These are phyloP conservation scores for Pantherophis guttatus DNA, from an alignment of 2,113 vertebrate species.

Conservation along the genomic window DNA sequence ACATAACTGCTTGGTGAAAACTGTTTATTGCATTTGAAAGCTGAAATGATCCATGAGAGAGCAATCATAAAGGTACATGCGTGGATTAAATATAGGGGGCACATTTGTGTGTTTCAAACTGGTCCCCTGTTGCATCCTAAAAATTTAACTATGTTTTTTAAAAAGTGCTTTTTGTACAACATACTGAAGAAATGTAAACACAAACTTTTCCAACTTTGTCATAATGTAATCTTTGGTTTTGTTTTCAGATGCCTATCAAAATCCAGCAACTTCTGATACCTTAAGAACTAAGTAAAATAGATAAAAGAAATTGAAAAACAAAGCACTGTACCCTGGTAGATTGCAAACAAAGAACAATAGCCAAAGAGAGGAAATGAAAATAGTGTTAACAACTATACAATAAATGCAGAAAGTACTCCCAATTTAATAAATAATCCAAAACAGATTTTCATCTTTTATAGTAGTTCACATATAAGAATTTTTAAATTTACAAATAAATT, in stretches of 20 bases:
- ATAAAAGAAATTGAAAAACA: constrained; percentile 1
- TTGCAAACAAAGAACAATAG: constrained; percentile 32
- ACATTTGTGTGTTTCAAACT: background rate
- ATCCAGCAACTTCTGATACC: background rate
- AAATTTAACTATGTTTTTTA: constrained; percentile 1
- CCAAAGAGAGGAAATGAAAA: constrained; percentile 33
- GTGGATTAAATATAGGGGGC: background rate
- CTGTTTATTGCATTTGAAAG: background rate
- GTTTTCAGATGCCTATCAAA: constrained; percentile 2
- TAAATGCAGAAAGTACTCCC: constrained; percentile 30
- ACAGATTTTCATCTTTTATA: background rate
- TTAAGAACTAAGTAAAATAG: constrained; percentile 25
- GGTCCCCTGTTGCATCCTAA: background rate
- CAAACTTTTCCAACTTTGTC: background rate
- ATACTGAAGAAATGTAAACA: constrained; percentile 14
- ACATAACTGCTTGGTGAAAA: background rate
- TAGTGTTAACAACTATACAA: constrained; percentile 14
- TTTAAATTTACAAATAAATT: constrained; percentile 3
- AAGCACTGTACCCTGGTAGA: background rate
- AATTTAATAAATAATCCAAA: constrained; percentile 32
- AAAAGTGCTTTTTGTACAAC: background rate
- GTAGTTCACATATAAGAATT: background rate
- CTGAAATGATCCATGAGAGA: background rate
- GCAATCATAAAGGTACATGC: background rate
- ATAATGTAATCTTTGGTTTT: constrained; percentile 8